These are phyloP conservation scores for Scolopax bukidnonensis DNA, from an alignment of 2,797 vertebrate genomes.

Conservation along the genomic window DNA sequence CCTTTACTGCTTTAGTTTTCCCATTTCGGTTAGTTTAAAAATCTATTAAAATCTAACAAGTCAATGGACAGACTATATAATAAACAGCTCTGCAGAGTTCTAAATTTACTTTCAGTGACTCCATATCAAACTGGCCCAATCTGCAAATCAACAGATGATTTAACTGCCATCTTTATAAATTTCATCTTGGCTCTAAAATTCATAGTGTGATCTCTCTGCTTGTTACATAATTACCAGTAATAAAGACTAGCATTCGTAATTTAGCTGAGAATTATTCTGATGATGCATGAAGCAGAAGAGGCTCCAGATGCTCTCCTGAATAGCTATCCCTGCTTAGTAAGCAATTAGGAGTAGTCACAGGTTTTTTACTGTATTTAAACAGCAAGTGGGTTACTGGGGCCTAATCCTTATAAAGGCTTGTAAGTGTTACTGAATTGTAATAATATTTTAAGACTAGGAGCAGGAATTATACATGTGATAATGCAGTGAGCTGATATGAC, in stretches of 20 bases:
- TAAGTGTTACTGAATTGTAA: not conserved
- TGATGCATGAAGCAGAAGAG: slow-evolving; percentile 53
- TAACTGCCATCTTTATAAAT: not conserved
- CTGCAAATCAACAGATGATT: slow-evolving; percentile 25
- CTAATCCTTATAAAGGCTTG: not conserved
- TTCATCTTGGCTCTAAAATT: not conserved
- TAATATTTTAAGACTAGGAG: not conserved
- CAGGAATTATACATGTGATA: not conserved
- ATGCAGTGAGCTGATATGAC: not conserved
- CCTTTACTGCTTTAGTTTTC: not conserved
- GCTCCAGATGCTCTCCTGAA: slow-evolving; percentile 60
- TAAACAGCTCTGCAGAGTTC: not conserved
- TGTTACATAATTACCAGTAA: slow-evolving; percentile 47
- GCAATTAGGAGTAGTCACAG: slow-evolving; percentile 39
- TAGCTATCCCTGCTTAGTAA: slow-evolving; percentile 14
- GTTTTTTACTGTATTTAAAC: not conserved
- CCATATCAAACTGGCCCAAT: not conserved
- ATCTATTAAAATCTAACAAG: not conserved
- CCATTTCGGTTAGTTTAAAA: not conserved
- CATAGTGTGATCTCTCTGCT: slow-evolving; percentile 15
- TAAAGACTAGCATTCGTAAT: slow-evolving; percentile 29
- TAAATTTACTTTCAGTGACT: not conserved
- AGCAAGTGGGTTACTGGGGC: slow-evolving; percentile 35
- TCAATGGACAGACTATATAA: not conserved
- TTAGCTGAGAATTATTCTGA: slow-evolving; percentile 40